Evolutionary conservation across 1,140 invertebrate genomes (phyloP), one percentile per base, ranked within the genome.

Genomic region (Trichomalopsis sarcophagae): DNA sequence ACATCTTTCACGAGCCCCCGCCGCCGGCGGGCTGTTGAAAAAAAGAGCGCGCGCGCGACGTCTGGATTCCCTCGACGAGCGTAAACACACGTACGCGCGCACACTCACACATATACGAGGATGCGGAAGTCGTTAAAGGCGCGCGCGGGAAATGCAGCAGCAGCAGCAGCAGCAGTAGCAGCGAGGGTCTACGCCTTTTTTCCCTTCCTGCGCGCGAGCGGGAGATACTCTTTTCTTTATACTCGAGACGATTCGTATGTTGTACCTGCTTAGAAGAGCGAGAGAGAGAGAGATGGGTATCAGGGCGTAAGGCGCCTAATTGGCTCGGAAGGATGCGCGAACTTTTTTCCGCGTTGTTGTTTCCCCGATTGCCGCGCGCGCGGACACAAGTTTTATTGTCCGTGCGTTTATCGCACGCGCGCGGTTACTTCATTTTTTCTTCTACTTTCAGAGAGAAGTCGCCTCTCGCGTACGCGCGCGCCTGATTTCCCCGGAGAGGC

Each of bases 131-230:
- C 75, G 40, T 84, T 84, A 85, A 62, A 75, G n/a, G 66, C 23
- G 69, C 27, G 10, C 76, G 33, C 50, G 50, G 62, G 33, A 75
- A 74, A 81, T 47, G 17, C 47, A 80, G 13, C 55, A 50, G 33
- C 5, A 36, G 33, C 5, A 36, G 33, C 33, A 36, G 5, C 33
- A 27, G 27, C 27, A 27, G 27, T 27, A 27, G 27, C 27, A 27
- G 40, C n/a, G 78, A 81, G 14, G 86, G 82, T 69, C 74, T 76
- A 87, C 79, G 33, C 81, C 55, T 77, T 87, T 85, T 86, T 81
- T 44, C 84, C 79, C 80, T 83, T 71, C 55, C 82, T 81, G 84
- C 44, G 33, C 40, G 21, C 73, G 66, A 17, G 50, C 10, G 5
- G 17, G 2, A 68, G 33, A 17, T 36, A 36, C 50, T 5, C 27